A percentile compares a stretch with the other conserved stretches of the same genome.
phyloP scores from a whole-genome alignment of 2,888 invertebrate species.

The Luperina testacea region DNA sequence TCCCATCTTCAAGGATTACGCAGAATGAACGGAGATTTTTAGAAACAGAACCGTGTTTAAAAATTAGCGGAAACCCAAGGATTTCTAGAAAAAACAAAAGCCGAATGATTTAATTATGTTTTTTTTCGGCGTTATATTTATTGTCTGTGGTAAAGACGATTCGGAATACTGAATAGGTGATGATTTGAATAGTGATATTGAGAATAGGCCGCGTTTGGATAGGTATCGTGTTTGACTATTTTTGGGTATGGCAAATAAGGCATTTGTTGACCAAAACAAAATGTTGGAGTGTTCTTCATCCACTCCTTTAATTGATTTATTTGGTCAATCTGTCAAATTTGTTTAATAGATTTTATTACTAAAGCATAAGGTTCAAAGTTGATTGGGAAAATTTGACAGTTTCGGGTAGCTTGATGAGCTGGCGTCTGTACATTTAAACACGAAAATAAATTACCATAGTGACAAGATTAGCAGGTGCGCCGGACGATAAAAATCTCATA shows the following conservation, averaged over 20 bases:
- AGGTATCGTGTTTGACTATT: conserved; percentile 13
- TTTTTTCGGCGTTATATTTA: conserved; percentile 63
- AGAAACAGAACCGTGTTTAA: conserved; percentile 79
- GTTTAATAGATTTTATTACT: too few relatives aligned
- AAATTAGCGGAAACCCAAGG: conserved; percentile 84
- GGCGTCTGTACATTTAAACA: neutral
- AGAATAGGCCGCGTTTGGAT: conserved; percentile 18
- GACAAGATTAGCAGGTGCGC: neutral
- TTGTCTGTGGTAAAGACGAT: conserved; percentile 48
- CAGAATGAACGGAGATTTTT: conserved; percentile 78
- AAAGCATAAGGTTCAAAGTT: too few relatives aligned
- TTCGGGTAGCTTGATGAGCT: too few relatives aligned
- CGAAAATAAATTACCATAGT: neutral
- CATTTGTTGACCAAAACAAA: conserved; percentile 13
- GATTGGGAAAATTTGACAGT: too few relatives aligned
- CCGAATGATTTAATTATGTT: conserved; percentile 74
- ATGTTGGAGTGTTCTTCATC: neutral
- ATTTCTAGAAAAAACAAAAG: conserved; percentile 75
- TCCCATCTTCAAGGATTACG: conserved; percentile 78
- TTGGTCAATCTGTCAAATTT: neutral
- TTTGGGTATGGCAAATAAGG: conserved; percentile 1
- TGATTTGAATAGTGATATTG: conserved; percentile 51
- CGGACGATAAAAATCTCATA: too few relatives aligned
- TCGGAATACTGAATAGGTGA: conserved; percentile 56
- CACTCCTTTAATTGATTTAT: conserved; percentile 1